These are phyloP conservation scores for Prunella fulvescens DNA, from an alignment of 2,113 vertebrate genomes.

Conservation along the genomic window DNA sequence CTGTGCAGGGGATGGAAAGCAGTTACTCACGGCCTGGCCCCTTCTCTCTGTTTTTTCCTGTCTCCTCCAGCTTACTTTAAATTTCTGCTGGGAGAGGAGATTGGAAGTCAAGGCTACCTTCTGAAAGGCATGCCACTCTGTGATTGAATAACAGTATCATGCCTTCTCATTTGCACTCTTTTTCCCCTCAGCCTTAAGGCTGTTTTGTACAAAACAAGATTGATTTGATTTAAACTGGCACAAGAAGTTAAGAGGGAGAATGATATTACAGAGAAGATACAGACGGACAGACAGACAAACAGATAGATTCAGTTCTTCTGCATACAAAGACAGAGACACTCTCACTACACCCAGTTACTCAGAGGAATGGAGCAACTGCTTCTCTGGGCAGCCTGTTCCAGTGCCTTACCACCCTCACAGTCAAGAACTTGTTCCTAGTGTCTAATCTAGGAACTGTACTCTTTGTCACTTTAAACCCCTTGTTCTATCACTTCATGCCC, in stretches of 20 bases:
- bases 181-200: background rate
- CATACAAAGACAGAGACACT: background rate
- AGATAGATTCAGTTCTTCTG: background rate
- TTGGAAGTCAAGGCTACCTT: background rate
- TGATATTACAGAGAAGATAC: background rate
- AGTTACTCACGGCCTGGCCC: fast-evolving
- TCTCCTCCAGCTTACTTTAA: background rate
- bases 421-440: background rate
- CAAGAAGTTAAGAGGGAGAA: background rate
- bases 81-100: background rate
- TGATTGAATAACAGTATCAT: background rate
- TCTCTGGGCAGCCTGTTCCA: background rate
- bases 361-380: background rate
- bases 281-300: background rate
- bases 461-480: background rate
- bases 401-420: background rate
- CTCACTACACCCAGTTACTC: background rate
- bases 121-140: background rate
- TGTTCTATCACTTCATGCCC: background rate
- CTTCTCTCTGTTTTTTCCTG: background rate
- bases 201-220: background rate
- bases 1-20: background rate
- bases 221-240: background rate
- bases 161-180: fast-evolving
- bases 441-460: background rate